phyloP scores from a whole-genome alignment of 37 sponge, comb jelly and placozoan genomes.

The Diacarnus erythraeanus region DNA sequence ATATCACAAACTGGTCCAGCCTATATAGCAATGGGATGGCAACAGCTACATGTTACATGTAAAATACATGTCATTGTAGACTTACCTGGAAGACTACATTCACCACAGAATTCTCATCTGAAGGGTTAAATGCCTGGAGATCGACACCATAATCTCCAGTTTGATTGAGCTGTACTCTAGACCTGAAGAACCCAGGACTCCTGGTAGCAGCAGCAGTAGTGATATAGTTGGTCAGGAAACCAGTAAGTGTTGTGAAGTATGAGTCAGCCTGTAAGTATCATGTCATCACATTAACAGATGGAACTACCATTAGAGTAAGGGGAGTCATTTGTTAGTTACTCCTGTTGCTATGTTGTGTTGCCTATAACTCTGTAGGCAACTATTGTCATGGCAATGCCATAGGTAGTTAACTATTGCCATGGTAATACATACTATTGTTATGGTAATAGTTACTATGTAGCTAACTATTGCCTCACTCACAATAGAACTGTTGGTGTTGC shows the following conservation, averaged over 20 bases:
- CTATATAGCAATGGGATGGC: not conserved
- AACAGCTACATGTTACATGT: no score
- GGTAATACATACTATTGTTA: no score
- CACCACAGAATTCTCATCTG: slow-evolving; percentile 71
- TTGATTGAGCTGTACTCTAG: not conserved
- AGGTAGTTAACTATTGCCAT: no score
- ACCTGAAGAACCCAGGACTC: not conserved
- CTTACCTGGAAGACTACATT: slow-evolving; percentile 66
- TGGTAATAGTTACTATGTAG: no score
- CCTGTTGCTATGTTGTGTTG: no score
- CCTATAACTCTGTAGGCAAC: no score
- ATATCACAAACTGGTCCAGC: not conserved
- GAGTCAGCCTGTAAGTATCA: not conserved
- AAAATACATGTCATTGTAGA: no score
- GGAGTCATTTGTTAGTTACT: no score
- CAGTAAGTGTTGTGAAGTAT: not conserved
- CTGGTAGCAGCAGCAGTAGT: no score
- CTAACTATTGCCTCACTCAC: not conserved
- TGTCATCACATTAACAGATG: no score
- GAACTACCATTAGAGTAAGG: no score
- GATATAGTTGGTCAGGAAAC: not conserved
- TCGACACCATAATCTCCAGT: slow-evolving; percentile 41
- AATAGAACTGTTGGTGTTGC: slow-evolving; percentile 18
- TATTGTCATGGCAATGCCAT: no score
- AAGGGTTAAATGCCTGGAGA: slow-evolving; percentile 56